These are phyloP conservation scores for Melanotaenia pygmaea DNA, from an alignment of 2,797 vertebrate genomes.

Conservation along the genomic window DNA sequence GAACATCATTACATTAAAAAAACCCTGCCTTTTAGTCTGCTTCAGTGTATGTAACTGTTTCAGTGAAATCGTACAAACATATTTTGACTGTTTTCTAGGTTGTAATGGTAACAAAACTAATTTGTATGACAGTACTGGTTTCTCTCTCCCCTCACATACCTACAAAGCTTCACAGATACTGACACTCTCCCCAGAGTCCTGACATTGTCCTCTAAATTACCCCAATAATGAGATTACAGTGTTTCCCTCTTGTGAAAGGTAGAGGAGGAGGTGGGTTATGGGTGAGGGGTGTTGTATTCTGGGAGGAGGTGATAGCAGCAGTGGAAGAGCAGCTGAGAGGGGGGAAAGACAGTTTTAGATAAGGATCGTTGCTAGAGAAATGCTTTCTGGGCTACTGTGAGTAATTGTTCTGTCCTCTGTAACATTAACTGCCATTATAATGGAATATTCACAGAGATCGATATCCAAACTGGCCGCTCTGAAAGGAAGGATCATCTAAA, in stretches of 20 bases:
- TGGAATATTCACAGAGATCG: slow-evolving; percentile 81
- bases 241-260: slow-evolving; percentile 73
- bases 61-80: neutral
- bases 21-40: neutral
- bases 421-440: slow-evolving; percentile 84
- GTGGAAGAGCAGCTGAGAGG: slow-evolving; percentile 60
- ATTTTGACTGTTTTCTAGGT: neutral
- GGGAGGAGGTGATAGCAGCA: slow-evolving; percentile 82
- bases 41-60: neutral
- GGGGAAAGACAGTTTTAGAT: slow-evolving; percentile 78
- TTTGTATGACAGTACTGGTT: neutral
- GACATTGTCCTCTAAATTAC: slow-evolving; percentile 86
- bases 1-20: neutral
- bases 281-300: slow-evolving; percentile 66
- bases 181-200: slow-evolving; percentile 65
- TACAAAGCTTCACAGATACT: slow-evolving; percentile 51
- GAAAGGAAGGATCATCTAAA: slow-evolving; percentile 74
- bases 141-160: neutral
- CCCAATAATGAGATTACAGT: slow-evolving; percentile 88
- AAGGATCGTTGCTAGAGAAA: slow-evolving; percentile 82
- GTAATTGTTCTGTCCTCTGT: slow-evolving; percentile 84
- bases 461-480: slow-evolving; percentile 65
- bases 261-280: slow-evolving; percentile 41
- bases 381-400: slow-evolving; percentile 78
- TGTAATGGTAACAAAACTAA: neutral